Conservation (phyloP, 2,797 vertebrate species). For the Anguilla marmorata region DNA sequence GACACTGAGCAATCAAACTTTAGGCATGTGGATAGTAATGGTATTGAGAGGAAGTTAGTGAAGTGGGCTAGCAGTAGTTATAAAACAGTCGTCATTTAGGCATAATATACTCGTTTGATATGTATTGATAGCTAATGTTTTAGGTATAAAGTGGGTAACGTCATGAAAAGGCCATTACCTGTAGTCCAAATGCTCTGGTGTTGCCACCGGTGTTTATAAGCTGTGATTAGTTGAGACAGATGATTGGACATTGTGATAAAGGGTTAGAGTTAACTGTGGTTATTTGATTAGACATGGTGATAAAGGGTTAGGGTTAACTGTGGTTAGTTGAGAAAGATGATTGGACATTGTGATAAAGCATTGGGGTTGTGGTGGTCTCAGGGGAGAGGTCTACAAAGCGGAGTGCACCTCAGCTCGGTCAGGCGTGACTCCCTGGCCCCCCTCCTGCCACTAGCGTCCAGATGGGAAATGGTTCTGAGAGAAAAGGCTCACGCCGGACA, state of each 20-base stretch:
- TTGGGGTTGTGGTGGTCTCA: background rate
- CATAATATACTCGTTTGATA: background rate
- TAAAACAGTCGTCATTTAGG: background rate
- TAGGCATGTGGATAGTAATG: background rate
- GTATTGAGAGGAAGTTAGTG: background rate
- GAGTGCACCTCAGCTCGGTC: background rate
- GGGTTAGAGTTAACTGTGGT: too few relatives aligned
- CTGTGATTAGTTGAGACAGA: too few relatives aligned
- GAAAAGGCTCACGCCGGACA: slow-evolving; percentile 38
- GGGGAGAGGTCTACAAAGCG: background rate
- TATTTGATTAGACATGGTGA: too few relatives aligned
- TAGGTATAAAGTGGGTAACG: background rate
- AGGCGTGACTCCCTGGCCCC: background rate
- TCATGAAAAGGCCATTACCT: background rate
- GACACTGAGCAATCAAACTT: background rate
- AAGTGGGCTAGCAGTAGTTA: background rate
- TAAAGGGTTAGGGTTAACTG: background rate
- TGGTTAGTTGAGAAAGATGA: background rate
- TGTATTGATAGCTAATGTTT: background rate
- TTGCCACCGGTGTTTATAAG: too few relatives aligned
- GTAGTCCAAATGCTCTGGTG: too few relatives aligned
- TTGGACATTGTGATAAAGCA: background rate
- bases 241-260: too few relatives aligned
- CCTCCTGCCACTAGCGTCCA: slow-evolving; percentile 53
- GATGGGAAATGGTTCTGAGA: slow-evolving; percentile 45